Conservation (phyloP, 2,797 vertebrate species). For the Botia kubotai region DNA sequence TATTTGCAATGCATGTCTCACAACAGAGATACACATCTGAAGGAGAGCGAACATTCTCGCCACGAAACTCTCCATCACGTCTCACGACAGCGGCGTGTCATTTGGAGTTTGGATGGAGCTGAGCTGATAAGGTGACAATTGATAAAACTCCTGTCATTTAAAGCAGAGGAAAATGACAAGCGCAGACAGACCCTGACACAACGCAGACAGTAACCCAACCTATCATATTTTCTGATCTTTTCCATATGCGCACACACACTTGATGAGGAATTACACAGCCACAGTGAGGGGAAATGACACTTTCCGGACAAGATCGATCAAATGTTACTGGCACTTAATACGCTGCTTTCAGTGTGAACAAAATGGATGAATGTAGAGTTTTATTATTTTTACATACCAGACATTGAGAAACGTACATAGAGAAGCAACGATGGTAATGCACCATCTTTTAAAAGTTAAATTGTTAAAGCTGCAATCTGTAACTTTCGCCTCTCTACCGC, state of each 20-base stretch:
- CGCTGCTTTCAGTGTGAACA: neutral
- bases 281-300: slow-evolving; percentile 12
- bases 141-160: slow-evolving; percentile 39
- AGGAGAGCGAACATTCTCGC: neutral
- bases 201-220: slow-evolving; percentile 13
- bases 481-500: too few species aligned
- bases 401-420: too few species aligned
- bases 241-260: slow-evolving; percentile 6
- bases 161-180: slow-evolving; percentile 18
- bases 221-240: slow-evolving; percentile 19
- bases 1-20: neutral
- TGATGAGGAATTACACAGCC: slow-evolving; percentile 9
- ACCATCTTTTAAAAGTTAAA: neutral
- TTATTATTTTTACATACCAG: too few species aligned
- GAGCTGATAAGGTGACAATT: slow-evolving; percentile 37
- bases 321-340: slow-evolving; percentile 17
- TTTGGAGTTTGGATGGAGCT: neutral
- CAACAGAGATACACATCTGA: neutral
- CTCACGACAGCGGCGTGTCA: neutral
- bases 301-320: neutral
- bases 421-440: neutral
- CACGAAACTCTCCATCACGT: neutral
- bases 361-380: neutral
- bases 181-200: slow-evolving; percentile 32
- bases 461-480: too few species aligned